Conservation (phyloP, 2,113 vertebrate species). For the Tinamus guttatus region DNA sequence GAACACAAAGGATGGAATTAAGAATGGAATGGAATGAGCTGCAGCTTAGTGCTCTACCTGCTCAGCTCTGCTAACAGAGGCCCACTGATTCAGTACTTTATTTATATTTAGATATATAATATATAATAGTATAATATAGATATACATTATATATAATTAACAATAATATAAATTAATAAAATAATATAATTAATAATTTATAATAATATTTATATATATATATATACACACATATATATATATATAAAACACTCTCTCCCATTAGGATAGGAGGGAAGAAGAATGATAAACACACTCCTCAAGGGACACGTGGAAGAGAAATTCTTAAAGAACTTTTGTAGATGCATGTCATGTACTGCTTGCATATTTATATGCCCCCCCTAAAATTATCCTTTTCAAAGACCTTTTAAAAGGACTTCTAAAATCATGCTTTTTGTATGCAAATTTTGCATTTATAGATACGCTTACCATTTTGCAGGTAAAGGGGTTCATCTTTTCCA, state of each 20-base stretch:
- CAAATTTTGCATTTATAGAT: background rate
- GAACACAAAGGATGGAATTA: background rate
- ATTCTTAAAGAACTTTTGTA: background rate
- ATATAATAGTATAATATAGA: too few relatives aligned
- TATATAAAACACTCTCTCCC: background rate
- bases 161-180: too few relatives aligned
- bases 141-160: too few relatives aligned
- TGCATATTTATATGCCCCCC: background rate
- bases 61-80: background rate
- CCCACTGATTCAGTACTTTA: background rate
- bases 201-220: too few relatives aligned
- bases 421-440: background rate
- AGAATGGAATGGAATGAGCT: background rate
- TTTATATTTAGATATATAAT: too few relatives aligned
- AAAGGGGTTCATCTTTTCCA: background rate
- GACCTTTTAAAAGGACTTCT: background rate
- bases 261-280: background rate
- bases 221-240: too few relatives aligned
- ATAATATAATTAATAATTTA: too few relatives aligned
- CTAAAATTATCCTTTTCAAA: background rate
- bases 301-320: background rate
- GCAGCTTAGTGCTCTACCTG: fast-evolving
- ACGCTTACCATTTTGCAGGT: background rate
- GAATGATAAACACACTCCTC: background rate
- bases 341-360: background rate